Evolutionary conservation across 2,797 vertebrate genomes (phyloP).

Genomic region (Peromyscus nudipes): DNA sequence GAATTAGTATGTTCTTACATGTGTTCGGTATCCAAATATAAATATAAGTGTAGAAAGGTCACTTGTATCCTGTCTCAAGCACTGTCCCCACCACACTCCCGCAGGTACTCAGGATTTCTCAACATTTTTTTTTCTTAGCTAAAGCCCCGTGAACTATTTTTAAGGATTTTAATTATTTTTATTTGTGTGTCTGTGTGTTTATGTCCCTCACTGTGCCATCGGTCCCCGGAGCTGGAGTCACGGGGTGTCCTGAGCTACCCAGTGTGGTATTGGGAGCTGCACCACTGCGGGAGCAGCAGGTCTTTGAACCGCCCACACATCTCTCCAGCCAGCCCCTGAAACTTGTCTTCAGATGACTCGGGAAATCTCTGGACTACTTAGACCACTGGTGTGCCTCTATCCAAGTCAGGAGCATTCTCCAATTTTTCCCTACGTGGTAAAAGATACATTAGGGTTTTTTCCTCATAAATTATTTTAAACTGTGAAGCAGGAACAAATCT

Average conservation of each 20-base stretch:
- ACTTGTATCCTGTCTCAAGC: not conserved
- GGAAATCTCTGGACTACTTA: slow-evolving; percentile 5
- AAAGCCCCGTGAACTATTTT: not conserved
- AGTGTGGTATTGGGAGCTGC: no score
- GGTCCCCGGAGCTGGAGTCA: not conserved
- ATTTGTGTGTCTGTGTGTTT: not conserved
- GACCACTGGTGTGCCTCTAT: not conserved
- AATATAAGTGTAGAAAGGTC: not conserved
- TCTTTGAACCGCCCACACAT: not conserved
- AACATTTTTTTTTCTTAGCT: not conserved
- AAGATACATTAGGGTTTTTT: not conserved
- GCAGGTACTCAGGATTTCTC: not conserved
- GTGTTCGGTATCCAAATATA: not conserved
- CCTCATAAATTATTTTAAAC: slow-evolving; percentile 49
- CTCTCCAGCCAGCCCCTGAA: not conserved
- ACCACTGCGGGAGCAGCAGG: not conserved
- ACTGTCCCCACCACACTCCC: not conserved
- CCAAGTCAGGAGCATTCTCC: not conserved
- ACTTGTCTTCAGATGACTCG: not conserved
- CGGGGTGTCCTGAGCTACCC: not conserved
- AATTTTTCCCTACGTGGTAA: not conserved
- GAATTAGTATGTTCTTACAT: not conserved
- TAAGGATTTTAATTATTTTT: not conserved
- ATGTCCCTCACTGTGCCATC: no score
- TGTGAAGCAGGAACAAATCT: slow-evolving; percentile 31